Evolutionary conservation across 2,113 vertebrate genomes (phyloP).

Genomic region (Myotis brandtii): DNA sequence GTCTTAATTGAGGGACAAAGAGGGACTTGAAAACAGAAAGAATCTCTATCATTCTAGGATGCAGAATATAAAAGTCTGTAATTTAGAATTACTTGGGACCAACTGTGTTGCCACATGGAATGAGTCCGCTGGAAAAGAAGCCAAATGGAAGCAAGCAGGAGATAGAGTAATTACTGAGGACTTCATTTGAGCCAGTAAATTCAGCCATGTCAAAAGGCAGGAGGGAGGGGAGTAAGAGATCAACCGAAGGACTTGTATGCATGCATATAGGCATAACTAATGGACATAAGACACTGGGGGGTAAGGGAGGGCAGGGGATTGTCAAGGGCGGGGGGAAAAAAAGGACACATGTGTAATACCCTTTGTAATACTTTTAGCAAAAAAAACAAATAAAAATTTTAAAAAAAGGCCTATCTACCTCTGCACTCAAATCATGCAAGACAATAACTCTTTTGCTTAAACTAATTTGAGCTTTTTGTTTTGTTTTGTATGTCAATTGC

Average conservation of each 20-base stretch:
- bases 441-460: slow-evolving; percentile 37
- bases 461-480: background rate
- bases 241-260: too few species aligned
- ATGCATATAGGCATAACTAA: too few species aligned
- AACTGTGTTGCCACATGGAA: background rate
- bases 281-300: too few species aligned
- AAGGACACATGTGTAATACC: too few species aligned
- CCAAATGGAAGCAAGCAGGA: background rate
- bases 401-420: background rate
- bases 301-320: too few species aligned
- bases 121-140: background rate
- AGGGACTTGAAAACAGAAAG: background rate
- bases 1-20: background rate
- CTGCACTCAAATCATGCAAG: background rate
- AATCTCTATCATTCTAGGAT: background rate
- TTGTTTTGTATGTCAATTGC: background rate
- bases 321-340: too few species aligned
- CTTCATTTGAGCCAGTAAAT: background rate
- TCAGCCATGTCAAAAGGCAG: background rate
- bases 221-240: too few species aligned
- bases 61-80: background rate
- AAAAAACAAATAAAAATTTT: too few species aligned
- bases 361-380: too few species aligned
- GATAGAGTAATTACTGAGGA: background rate
- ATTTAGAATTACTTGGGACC: background rate